Conservation (phyloP, 2,888 invertebrate genomes). For the Schrankia costaestrigalis region DNA sequence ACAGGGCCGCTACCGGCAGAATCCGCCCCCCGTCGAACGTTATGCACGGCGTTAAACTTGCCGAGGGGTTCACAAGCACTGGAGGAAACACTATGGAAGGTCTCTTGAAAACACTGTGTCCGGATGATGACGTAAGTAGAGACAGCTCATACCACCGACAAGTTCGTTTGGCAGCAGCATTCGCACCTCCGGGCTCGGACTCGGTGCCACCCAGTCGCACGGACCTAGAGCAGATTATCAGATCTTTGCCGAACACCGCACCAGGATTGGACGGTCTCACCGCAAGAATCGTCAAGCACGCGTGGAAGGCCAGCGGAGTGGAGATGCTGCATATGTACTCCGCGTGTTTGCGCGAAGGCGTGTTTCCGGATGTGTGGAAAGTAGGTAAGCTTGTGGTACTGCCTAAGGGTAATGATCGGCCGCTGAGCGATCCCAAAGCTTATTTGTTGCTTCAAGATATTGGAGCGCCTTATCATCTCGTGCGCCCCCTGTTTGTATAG, state of each 20-base stretch:
- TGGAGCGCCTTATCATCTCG: constrained; percentile 26
- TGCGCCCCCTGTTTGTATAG: constrained; percentile 16
- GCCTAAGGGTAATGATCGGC: constrained; percentile 29
- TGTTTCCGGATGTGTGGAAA: constrained; percentile 33
- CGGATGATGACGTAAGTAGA: constrained; percentile 21
- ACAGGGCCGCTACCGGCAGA: constrained; percentile 21
- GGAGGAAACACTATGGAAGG: constrained; percentile 14
- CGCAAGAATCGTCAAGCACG: constrained; percentile 18
- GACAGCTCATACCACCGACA: constrained; percentile 25
- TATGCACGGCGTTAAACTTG: constrained; percentile 8
- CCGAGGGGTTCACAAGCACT: constrained; percentile 3
- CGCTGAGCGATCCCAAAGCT: constrained; percentile 25
- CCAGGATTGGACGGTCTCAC: constrained; percentile 36
- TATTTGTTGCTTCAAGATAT: constrained; percentile 36
- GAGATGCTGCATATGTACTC: constrained; percentile 14
- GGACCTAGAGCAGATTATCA: constrained; percentile 16
- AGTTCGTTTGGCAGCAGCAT: constrained; percentile 20
- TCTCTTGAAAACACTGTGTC: constrained; percentile 27
- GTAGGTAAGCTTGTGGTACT: constrained; percentile 20
- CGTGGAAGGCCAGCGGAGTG: constrained; percentile 14
- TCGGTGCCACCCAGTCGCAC: constrained; percentile 7
- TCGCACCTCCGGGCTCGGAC: constrained; percentile 17
- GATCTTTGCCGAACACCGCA: constrained; percentile 26
- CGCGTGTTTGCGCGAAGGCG: constrained; percentile 21
- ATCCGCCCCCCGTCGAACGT: constrained; percentile 20